Percentiles rank a stretch among this genome's conserved stretches.
Evolutionary conservation across 2,113 vertebrate species (phyloP).

Genomic region (Mus pahari): DNA sequence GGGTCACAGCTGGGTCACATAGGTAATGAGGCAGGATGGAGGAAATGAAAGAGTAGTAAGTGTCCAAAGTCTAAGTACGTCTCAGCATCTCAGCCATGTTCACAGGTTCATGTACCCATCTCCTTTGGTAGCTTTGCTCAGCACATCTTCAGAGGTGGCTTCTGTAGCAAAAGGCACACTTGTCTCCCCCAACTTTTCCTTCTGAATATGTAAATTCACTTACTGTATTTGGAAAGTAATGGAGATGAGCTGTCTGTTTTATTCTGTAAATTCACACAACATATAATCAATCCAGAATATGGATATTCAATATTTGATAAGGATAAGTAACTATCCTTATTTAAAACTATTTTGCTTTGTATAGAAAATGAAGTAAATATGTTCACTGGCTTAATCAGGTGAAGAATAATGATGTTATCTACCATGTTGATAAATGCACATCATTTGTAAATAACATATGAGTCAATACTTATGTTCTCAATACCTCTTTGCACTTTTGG

Average conservation of each 20-base stretch:
- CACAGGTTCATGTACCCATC: neutral
- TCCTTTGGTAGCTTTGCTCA: neutral
- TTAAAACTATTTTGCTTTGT: neutral
- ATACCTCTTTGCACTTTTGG: neutral
- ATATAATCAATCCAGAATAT: neutral
- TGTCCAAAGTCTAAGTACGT: neutral
- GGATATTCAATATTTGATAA: neutral
- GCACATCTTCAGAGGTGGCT: neutral
- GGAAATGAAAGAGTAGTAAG: neutral
- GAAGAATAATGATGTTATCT: conserved; percentile 22
- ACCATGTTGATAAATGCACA: neutral
- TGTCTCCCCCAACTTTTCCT: neutral
- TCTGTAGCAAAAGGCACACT: neutral
- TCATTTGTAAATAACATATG: conserved; percentile 21
- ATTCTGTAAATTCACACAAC: neutral
- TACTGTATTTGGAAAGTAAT: neutral
- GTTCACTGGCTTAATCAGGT: neutral
- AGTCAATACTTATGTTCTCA: neutral
- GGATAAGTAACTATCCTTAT: neutral
- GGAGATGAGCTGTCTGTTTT: neutral
- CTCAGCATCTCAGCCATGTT: neutral
- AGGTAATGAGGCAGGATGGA: conserved; percentile 42
- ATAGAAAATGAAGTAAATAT: neutral
- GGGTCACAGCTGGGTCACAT: neutral
- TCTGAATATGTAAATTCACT: neutral